phyloP scores from a whole-genome alignment of 2,888 invertebrate genomes.

The Acrocyrtus sp. region DNA sequence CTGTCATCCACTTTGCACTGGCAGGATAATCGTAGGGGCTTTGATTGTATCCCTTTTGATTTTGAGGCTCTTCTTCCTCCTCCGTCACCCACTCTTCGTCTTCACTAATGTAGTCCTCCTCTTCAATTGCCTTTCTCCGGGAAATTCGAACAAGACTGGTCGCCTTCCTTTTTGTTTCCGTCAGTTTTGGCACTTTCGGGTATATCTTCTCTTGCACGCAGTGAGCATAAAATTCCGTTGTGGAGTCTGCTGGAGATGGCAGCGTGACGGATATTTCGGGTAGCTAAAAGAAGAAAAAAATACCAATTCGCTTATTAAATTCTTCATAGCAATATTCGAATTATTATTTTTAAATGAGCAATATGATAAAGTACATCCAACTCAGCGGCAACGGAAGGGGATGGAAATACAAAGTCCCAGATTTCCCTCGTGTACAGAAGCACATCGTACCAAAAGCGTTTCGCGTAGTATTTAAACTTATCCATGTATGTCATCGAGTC shows the following conservation, averaged over 20 bases:
- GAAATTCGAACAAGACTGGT: conserved; percentile 6
- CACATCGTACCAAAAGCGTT: conserved; percentile 7
- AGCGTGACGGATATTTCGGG: conserved; percentile 57
- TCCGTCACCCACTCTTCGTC: conserved; percentile 15
- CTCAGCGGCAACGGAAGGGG: not conserved
- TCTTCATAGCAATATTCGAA: too few species aligned
- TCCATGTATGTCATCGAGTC: conserved; percentile 8
- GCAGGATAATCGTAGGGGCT: too few species aligned
- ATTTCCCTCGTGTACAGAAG: not conserved
- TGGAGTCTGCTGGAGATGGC: conserved; percentile 53
- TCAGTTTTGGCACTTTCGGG: conserved; percentile 11
- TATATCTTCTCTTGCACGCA: conserved; percentile 47
- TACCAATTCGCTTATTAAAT: too few species aligned
- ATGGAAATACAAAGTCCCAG: conserved; percentile 30
- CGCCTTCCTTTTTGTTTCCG: conserved; percentile 10
- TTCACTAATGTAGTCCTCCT: not conserved
- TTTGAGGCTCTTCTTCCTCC: not conserved
- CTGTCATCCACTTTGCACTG: not conserved
- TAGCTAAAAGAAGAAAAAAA: conserved; percentile 22
- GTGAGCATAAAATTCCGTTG: conserved; percentile 50
- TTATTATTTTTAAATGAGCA: conserved; percentile 2
- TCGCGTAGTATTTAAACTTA: conserved; percentile 10
- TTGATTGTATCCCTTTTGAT: too few species aligned
- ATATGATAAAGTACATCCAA: not conserved
- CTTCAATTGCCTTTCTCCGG: conserved; percentile 5